phyloP scores from a whole-genome alignment of 2,888 invertebrate genomes.

The Stenchaetothrips biformis region DNA sequence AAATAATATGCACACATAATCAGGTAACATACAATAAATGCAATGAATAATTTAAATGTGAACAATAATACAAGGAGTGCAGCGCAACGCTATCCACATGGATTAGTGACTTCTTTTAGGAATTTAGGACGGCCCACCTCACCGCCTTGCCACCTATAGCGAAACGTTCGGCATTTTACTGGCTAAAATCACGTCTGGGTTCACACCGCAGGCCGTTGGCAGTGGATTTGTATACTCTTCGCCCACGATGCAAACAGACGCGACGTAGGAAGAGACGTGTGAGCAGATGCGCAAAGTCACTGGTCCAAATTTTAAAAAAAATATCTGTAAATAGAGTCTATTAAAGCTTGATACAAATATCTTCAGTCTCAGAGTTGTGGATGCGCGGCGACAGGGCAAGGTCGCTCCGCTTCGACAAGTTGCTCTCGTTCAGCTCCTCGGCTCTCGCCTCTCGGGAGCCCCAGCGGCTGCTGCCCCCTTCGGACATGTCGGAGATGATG shows the following conservation, averaged over 20 bases:
- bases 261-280: background rate
- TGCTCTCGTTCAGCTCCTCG: background rate
- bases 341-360: constrained; percentile 22
- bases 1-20: background rate
- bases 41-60: constrained; percentile 21
- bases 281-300: background rate
- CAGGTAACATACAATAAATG: constrained; percentile 19
- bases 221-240: background rate
- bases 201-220: background rate
- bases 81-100: background rate
- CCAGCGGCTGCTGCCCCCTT: constrained; percentile 34
- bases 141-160: background rate
- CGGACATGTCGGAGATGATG: constrained; percentile 35
- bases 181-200: background rate
- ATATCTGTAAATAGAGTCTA: background rate
- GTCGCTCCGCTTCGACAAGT: background rate
- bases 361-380: constrained; percentile 8
- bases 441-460: background rate
- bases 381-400: background rate
- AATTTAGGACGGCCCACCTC: background rate
- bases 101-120: background rate
- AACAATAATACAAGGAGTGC: background rate
- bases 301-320: background rate
- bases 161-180: background rate
- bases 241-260: background rate